Base-by-base conservation (phyloP, 1,140 invertebrate genomes). In the Papilio polytes region DNA sequence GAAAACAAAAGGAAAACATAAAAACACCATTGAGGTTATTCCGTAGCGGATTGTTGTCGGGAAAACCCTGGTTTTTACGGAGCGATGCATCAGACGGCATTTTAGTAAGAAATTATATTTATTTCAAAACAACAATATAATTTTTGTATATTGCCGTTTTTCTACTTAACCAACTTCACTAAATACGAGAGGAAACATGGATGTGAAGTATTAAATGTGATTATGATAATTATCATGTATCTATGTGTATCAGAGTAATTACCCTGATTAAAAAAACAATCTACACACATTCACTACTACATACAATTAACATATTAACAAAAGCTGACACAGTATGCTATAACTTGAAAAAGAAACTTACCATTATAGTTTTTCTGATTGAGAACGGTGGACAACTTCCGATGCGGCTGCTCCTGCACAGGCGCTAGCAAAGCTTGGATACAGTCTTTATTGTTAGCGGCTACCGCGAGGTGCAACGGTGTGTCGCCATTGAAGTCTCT, bases 301-400 rank as follows among this genome's bases (percentile, higher is more conserved):
- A 41, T 41, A 36, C 31, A 36, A 36, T 41, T 7, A 41, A 41
- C 36, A 18, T 51, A 18, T 51, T 15, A 51, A 51, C 18, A 51
- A 18, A 51, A 18, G 3, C 13, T 18, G n/a, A 56, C 18, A n/a
- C 4, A n/a, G 53, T 20, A 9, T 20, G 53, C n/a, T 9, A 18
- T 8, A 56, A 20, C 8, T 15, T 59, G 36, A 59, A 70, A 73
- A 26, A 9, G 26, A 36, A 46, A 96, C 96, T 96, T 91, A 98
- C 98, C 98, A 92, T 97, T 96, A 92, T 97, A 98, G 91, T 98
- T 98, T 89, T 96, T 96, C 86, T 97, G 96, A 85, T 98, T 97
- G 44, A 98, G 92, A 85, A 97, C 93, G 56, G 96, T 94, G n/a
- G 95, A 95, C 66, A 96, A 85, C 10, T 95, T 95, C 26, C 95